phyloP scores from a whole-genome alignment of 2,888 invertebrate species.

The Protonemura montana region DNA sequence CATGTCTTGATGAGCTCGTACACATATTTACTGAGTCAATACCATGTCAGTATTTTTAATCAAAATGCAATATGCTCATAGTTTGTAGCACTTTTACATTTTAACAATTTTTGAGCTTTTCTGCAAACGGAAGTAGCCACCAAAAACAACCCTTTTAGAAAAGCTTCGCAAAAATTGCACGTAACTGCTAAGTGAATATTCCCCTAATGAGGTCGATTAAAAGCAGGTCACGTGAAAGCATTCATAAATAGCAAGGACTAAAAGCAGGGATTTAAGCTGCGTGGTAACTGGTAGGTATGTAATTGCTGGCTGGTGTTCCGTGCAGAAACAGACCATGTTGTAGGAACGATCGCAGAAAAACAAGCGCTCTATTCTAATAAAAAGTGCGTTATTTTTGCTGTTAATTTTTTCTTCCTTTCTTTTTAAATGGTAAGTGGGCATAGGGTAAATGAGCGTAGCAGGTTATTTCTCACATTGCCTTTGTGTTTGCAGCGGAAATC shows the following conservation, averaged over 20 bases:
- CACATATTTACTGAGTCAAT: not conserved
- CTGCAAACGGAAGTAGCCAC: not conserved
- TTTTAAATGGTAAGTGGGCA: not conserved
- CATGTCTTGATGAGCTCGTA: not conserved
- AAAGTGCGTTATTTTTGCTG: not conserved
- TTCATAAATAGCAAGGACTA: not conserved
- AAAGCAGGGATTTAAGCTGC: not conserved
- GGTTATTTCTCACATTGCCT: no score
- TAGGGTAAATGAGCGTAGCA: no score
- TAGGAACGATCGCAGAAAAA: not conserved
- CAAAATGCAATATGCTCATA: not conserved
- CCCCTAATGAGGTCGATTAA: constrained; percentile 7
- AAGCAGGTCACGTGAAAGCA: not conserved
- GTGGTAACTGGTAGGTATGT: no score
- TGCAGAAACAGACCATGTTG: not conserved
- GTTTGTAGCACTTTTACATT: not conserved
- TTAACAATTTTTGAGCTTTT: not conserved
- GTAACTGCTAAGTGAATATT: constrained; percentile 1
- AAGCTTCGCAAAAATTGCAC: not conserved
- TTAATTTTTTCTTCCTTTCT: not conserved
- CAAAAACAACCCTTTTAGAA: not conserved
- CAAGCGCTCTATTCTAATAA: not conserved
- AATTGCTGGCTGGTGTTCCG: not conserved
- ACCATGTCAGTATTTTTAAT: not conserved
- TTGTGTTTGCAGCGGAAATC: no score